phyloP scores from a whole-genome alignment of 1,140 invertebrate species.

The Chrysoperla carnea region DNA sequence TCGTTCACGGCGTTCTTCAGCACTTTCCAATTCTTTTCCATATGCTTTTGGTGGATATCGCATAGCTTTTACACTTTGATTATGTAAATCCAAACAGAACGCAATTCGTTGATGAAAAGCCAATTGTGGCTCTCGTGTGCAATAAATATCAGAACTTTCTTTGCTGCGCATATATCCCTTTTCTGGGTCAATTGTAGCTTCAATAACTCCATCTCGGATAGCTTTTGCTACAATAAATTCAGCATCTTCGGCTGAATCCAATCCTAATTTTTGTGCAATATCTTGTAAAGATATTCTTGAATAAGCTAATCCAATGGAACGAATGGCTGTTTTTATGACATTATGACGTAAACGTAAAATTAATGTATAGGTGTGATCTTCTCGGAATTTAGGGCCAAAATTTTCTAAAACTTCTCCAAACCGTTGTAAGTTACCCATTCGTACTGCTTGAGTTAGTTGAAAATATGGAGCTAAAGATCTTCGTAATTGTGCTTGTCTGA shows the following conservation, averaged over 20 bases:
- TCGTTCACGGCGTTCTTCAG: constrained; percentile 86
- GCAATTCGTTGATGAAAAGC: constrained; percentile 97
- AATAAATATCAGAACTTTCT: constrained; percentile 93
- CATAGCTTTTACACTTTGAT: constrained; percentile 98
- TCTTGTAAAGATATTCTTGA: constrained; percentile 89
- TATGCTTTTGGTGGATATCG: constrained; percentile 98
- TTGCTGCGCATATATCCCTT: constrained; percentile 94
- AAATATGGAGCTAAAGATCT: constrained; percentile 88
- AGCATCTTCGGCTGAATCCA: constrained; percentile 93
- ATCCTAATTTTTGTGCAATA: constrained; percentile 81
- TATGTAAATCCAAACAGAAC: constrained; percentile 95
- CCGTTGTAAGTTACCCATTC: constrained; percentile 81
- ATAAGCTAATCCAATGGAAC: constrained; percentile 93
- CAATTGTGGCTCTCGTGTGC: constrained; percentile 87
- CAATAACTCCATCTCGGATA: constrained; percentile 97
- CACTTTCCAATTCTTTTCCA: constrained; percentile 94
- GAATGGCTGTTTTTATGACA: constrained; percentile 97
- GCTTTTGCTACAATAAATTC: constrained; percentile 99
- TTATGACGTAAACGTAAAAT: constrained; percentile 92
- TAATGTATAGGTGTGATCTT: constrained; percentile 87
- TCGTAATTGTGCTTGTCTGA: constrained; percentile 71
- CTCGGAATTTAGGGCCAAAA: constrained; percentile 68
- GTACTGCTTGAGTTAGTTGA: constrained; percentile 91
- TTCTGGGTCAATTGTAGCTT: constrained; percentile 90
- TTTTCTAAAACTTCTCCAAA: constrained; percentile 91